A percentile compares a stretch with the other conserved stretches of the same genome.
These are phyloP conservation scores for Lepidonotus clava DNA, from an alignment of 2,888 invertebrate genomes.

Conservation along the genomic window DNA sequence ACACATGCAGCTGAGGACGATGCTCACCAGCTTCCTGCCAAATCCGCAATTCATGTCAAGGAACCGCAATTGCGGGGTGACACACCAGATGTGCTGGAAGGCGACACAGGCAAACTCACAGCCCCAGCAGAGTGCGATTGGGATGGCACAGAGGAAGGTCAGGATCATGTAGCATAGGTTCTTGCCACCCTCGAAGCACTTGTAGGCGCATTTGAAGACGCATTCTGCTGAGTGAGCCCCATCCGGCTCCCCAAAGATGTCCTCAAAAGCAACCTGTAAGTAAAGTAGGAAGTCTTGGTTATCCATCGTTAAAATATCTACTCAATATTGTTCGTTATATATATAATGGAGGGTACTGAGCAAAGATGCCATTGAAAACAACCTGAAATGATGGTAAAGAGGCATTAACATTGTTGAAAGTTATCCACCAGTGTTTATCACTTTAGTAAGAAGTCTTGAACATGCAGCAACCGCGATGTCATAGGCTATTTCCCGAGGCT, in stretches of 20 bases:
- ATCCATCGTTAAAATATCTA: neutral
- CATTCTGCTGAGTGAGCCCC: constrained; percentile 82
- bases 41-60: constrained; percentile 86
- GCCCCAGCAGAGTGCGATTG: constrained; percentile 84
- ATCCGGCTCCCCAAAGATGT: constrained; percentile 68
- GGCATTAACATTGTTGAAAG: too few relatives aligned
- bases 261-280: constrained; percentile 81
- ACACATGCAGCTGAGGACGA: constrained; percentile 84
- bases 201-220: constrained; percentile 86
- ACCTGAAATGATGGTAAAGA: too few relatives aligned
- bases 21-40: constrained; percentile 83
- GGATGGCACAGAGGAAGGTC: constrained; percentile 85
- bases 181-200: constrained; percentile 85
- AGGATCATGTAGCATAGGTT: constrained; percentile 86
- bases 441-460: too few relatives aligned
- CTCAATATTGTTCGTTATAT: too few relatives aligned
- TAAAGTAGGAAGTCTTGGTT: too few relatives aligned
- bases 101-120: constrained; percentile 82
- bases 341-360: too few relatives aligned
- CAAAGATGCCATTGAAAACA: too few relatives aligned
- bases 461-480: too few relatives aligned
- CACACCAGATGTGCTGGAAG: constrained; percentile 86
- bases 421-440: too few relatives aligned
- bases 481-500: too few relatives aligned
- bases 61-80: constrained; percentile 85